These are phyloP conservation scores for Drosophila baimaii DNA, from an alignment of 1,140 invertebrate species.

Conservation along the genomic window DNA sequence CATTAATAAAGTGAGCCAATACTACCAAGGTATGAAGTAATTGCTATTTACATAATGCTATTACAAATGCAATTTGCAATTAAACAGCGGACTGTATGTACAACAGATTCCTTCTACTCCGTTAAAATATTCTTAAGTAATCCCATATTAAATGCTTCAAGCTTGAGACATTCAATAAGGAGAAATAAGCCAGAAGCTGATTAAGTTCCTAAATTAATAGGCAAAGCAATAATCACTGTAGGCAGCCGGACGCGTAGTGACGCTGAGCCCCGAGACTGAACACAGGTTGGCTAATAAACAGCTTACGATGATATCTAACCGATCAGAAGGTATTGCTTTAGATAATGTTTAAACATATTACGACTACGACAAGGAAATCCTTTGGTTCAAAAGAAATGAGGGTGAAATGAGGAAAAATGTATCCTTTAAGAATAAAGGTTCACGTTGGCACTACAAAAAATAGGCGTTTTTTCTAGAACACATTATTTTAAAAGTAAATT, in stretches of 20 bases:
- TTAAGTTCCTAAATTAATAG: conserved; percentile 1
- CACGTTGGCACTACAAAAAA: too few relatives aligned
- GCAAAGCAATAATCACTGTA: neutral
- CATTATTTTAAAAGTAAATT: neutral
- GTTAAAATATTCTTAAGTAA: neutral
- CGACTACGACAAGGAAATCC: too few relatives aligned
- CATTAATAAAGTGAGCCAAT: conserved; percentile 53
- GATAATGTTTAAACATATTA: too few relatives aligned
- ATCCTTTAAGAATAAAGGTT: too few relatives aligned
- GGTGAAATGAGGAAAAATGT: too few relatives aligned
- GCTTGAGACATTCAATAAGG: neutral
- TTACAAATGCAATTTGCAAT: conserved; percentile 10
- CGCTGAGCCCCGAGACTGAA: neutral
- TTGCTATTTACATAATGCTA: neutral
- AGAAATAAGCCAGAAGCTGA: neutral
- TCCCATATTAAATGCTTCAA: neutral
- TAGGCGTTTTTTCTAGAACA: too few relatives aligned
- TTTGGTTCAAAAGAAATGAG: too few relatives aligned
- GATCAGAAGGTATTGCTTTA: too few relatives aligned
- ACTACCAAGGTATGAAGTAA: conserved; percentile 5
- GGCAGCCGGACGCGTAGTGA: too few relatives aligned
- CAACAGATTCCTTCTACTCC: neutral
- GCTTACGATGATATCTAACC: too few relatives aligned
- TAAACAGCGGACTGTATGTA: neutral
- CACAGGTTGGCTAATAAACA: neutral